Conservation (phyloP, 2,797 vertebrate genomes). For the Neopelma chrysocephalum region DNA sequence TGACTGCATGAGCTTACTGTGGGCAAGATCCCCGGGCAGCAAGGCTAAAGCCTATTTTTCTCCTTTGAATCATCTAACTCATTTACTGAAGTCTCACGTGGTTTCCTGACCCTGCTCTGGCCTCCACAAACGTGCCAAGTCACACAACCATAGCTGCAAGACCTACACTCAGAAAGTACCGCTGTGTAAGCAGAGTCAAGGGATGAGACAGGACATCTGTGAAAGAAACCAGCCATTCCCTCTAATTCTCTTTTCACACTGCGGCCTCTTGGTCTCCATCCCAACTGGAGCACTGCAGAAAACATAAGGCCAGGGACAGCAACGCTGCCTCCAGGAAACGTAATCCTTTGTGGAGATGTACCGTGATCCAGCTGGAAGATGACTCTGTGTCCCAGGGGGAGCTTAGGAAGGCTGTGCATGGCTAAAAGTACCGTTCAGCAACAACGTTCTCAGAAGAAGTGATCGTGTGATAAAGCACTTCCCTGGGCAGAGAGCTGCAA, state of each 20-base stretch:
- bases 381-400: background rate
- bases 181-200: slow-evolving; percentile 42
- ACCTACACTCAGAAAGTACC: background rate
- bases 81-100: background rate
- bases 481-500: background rate
- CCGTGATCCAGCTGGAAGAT: slow-evolving; percentile 42
- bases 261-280: slow-evolving; percentile 9
- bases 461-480: background rate
- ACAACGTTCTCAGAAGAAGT: slow-evolving; percentile 33
- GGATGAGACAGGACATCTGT: slow-evolving; percentile 56
- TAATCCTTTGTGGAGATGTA: slow-evolving; percentile 28
- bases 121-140: slow-evolving; percentile 55
- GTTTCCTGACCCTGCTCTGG: slow-evolving; percentile 42
- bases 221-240: background rate
- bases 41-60: background rate
- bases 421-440: slow-evolving; percentile 5
- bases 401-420: background rate
- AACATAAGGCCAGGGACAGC: background rate
- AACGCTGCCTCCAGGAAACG: slow-evolving; percentile 1
- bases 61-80: background rate
- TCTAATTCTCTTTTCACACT: background rate
- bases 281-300: slow-evolving; percentile 3
- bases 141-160: slow-evolving; percentile 43
- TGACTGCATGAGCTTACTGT: slow-evolving; percentile 3
- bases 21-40: background rate